Evolutionary conservation across 2,888 invertebrate species (phyloP), one percentile per base, ranked within the genome.

Genomic region (Ochropleura leucogaster): DNA sequence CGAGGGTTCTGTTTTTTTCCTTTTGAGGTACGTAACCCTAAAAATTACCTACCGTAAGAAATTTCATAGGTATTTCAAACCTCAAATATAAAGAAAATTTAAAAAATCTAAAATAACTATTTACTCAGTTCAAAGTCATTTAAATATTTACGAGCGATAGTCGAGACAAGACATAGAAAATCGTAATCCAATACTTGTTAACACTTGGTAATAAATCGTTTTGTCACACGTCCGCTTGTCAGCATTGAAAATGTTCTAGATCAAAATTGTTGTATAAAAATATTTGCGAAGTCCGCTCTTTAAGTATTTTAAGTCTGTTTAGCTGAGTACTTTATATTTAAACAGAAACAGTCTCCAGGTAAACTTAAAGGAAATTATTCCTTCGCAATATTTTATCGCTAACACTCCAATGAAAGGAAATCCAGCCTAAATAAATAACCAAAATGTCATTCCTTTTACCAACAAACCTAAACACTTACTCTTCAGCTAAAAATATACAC

Each of bases 371-470:
- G 0, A 79, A 51, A n/a, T 47, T 44, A 53, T 67, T 74, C 67
- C 20, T 7, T 16, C 47, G 5, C 44, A 40, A 16, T 64, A 51
- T 53, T 76, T 46, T 59, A 53, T 42, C 44, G 14, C 46, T 20
- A 8, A 65, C 20, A 42, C 20, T 53, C 16, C 49, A 68, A 66
- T 51, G 12, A n/a, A 81, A 51, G 64, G 18, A 51, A 72, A 78
- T 67, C 44, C 42, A 64, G 18, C 60, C 46, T 53, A 62, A 70
- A 68, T 75, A 70, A 81, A 81, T 63, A 73, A 46, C 49, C 16
- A 44, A 79, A 73, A 73, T 49, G 59, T 64, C 57, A 64, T 60
- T 59, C 14, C 55, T 18, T 44, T n/a, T 42, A 42, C 53, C 40
- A 53, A 53, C 46, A 60, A 57, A 70, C 53, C 53, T 44, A 60